phyloP scores from a whole-genome alignment of 2,888 invertebrate species.

The Caenorhabditis angaria region DNA sequence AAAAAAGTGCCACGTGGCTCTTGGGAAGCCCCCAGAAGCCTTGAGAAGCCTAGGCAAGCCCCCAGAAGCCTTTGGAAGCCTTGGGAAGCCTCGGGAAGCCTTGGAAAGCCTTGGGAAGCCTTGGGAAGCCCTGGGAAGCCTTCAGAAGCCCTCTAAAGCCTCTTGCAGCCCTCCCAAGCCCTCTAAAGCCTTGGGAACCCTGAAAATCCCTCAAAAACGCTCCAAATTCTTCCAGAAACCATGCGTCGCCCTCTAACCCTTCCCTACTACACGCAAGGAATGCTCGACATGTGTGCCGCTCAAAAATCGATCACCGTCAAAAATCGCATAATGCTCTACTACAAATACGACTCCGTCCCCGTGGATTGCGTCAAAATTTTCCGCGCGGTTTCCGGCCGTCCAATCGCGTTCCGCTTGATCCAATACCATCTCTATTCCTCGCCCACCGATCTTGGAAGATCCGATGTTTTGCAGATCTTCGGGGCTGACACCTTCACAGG shows the following conservation, averaged over 20 bases:
- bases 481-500: slow-evolving; percentile 58
- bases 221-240: slow-evolving; percentile 22
- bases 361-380: slow-evolving; percentile 98
- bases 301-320: slow-evolving; percentile 85
- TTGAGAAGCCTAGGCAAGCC: too few relatives aligned
- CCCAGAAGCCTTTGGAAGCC: too few relatives aligned
- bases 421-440: slow-evolving; percentile 77
- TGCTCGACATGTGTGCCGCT: slow-evolving; percentile 95
- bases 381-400: slow-evolving; percentile 79
- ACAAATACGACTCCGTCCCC: slow-evolving; percentile 94
- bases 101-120: too few relatives aligned
- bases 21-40: too few relatives aligned
- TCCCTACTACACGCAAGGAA: slow-evolving; percentile 82
- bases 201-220: too few relatives aligned
- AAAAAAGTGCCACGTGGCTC: too few relatives aligned
- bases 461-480: slow-evolving; percentile 64
- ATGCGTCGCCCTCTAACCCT: slow-evolving; percentile 43
- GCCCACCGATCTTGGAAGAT: slow-evolving; percentile 61
- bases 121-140: too few relatives aligned
- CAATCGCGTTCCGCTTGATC: slow-evolving; percentile 78
- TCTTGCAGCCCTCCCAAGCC: too few relatives aligned
- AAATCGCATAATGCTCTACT: slow-evolving; percentile 84
- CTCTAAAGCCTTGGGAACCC: too few relatives aligned
- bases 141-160: too few relatives aligned
- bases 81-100: too few relatives aligned